Conservation (phyloP, 2,113 vertebrate species). For the Clarias batrachus region DNA sequence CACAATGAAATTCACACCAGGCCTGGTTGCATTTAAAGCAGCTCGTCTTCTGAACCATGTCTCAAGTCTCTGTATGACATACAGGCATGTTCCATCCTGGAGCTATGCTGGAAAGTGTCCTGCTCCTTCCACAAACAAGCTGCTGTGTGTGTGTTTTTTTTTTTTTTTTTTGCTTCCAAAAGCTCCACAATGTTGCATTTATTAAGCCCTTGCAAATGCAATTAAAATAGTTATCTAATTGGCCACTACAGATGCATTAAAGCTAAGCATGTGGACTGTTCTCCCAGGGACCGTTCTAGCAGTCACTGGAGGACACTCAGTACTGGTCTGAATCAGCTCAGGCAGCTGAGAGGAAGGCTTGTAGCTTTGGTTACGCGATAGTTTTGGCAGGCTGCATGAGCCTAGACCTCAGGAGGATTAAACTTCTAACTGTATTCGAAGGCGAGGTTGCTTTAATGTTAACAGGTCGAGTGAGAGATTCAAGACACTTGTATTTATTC, state of each 20-base stretch:
- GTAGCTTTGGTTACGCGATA: slow-evolving; percentile 68
- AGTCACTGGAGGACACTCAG: not conserved
- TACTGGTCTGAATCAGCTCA: slow-evolving; percentile 6
- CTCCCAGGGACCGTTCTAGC: slow-evolving; percentile 20
- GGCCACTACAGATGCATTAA: slow-evolving; percentile 22
- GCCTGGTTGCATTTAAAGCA: not conserved
- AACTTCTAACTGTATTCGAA: slow-evolving; percentile 49
- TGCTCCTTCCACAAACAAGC: slow-evolving; percentile 12
- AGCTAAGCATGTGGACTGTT: slow-evolving; percentile 28
- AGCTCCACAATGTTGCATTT: slow-evolving; percentile 21
- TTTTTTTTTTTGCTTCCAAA: slow-evolving; percentile 8
- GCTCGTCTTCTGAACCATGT: slow-evolving; percentile 17
- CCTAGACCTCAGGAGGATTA: slow-evolving; percentile 21
- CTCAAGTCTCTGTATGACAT: not conserved
- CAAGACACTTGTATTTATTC: not conserved
- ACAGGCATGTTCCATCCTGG: slow-evolving; percentile 32
- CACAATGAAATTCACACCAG: not conserved
- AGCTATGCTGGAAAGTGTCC: slow-evolving; percentile 15
- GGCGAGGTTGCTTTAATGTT: not conserved
- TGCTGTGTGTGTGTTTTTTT: slow-evolving; percentile 33
- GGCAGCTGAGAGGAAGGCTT: slow-evolving; percentile 55
- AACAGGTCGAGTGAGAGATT: slow-evolving; percentile 52
- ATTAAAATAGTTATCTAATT: slow-evolving; percentile 48
- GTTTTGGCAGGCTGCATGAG: slow-evolving; percentile 35
- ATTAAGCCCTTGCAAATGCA: slow-evolving; percentile 44